A percentile compares a stretch with the other conserved stretches of the same genome.
Conservation (phyloP, 2,797 vertebrate species). For the Scolopax rusticola region DNA sequence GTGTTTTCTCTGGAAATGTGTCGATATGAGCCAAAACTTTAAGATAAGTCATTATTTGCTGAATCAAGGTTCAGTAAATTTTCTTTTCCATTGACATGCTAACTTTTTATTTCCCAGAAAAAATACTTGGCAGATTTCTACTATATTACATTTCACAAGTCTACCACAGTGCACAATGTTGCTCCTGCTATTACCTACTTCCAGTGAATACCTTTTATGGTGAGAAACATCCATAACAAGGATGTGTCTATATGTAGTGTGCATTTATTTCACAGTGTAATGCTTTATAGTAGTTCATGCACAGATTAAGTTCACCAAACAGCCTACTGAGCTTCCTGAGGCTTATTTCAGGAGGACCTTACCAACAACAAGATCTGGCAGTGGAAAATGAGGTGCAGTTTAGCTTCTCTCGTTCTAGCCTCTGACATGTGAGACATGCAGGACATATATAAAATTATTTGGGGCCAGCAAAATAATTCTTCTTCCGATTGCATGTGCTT, state of each 20-base stretch:
- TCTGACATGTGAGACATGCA: not conserved
- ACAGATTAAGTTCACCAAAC: not conserved
- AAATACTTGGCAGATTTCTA: not conserved
- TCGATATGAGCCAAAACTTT: not conserved
- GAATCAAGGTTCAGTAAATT: not conserved
- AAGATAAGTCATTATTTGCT: not conserved
- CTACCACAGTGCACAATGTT: not conserved
- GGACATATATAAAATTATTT: not conserved
- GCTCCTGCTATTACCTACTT: not conserved
- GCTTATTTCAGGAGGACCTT: not conserved
- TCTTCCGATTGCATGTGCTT: rapidly evolving
- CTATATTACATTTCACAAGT: not conserved
- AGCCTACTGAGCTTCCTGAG: not conserved
- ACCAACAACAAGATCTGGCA: not conserved
- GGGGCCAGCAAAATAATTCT: not conserved
- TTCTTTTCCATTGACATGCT: not conserved
- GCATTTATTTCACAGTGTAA: not conserved
- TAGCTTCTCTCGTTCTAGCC: not conserved
- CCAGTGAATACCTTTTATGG: not conserved
- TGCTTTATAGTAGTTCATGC: not conserved
- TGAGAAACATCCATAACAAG: not conserved
- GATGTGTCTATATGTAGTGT: not conserved
- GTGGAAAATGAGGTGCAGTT: not conserved
- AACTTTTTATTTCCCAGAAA: not conserved
- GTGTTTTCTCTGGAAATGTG: not conserved